These are phyloP conservation scores for Invenusta paracnida DNA, from an alignment of 2,888 invertebrate genomes.

Conservation along the genomic window DNA sequence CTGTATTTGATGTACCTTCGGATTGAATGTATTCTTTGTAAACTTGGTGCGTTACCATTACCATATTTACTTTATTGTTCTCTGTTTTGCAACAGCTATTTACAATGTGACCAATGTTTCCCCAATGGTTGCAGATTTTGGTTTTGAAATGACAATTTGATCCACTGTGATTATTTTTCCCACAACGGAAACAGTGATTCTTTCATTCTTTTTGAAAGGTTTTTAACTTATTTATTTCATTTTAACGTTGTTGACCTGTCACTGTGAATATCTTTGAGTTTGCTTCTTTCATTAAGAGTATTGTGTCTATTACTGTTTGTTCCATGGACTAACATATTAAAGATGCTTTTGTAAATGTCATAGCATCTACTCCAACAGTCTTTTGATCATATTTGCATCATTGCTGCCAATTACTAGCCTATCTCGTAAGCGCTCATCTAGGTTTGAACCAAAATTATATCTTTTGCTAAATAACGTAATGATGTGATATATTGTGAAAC, in stretches of 20 bases:
- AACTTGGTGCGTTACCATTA: neutral
- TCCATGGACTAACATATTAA: neutral
- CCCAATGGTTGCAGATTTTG: neutral
- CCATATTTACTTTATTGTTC: neutral
- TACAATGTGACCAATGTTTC: neutral
- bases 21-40: neutral
- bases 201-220: neutral
- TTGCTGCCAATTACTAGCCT: neutral
- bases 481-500: neutral
- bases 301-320: neutral
- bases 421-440: neutral
- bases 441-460: neutral
- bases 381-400: neutral
- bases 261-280: neutral
- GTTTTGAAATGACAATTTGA: neutral
- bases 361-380: neutral
- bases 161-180: neutral
- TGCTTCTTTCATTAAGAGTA: neutral
- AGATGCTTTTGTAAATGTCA: neutral
- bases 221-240: constrained; percentile 1
- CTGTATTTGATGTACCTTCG: constrained; percentile 14
- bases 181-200: neutral
- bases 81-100: neutral
- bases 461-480: neutral
- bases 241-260: no score